Evolutionary conservation across 2,888 invertebrate species (phyloP).

Genomic region (Quadroppia sp.): DNA sequence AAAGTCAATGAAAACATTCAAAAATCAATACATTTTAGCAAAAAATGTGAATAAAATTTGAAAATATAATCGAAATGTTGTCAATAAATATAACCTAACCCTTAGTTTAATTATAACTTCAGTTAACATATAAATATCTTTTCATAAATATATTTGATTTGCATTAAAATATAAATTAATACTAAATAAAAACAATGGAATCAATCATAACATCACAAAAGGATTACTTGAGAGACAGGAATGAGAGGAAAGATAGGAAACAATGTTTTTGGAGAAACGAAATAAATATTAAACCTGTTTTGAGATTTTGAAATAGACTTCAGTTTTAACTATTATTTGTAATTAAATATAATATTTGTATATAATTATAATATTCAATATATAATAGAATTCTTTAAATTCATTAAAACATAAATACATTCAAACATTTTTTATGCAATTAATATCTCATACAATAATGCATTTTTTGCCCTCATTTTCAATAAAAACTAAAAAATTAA

Average conservation of each 20-base stretch:
- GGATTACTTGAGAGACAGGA: not conserved
- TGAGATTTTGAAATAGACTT: slow-evolving; percentile 1
- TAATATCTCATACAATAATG: not conserved
- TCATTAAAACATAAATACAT: slow-evolving; percentile 11
- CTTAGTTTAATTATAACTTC: no score
- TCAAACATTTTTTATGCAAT: slow-evolving; percentile 7
- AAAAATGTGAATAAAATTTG: slow-evolving; percentile 24
- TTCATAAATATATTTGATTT: not conserved
- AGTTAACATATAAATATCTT: slow-evolving; percentile 4
- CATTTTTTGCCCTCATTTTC: slow-evolving; percentile 14
- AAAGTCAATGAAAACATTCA: slow-evolving; percentile 24
- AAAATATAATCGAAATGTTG: slow-evolving; percentile 16
- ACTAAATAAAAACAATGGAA: slow-evolving; percentile 12
- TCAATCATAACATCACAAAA: slow-evolving; percentile 8
- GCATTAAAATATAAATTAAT: slow-evolving; percentile 7
- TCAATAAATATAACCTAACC: slow-evolving; percentile 12
- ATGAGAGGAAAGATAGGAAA: no score
- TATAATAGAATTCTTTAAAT: not conserved
- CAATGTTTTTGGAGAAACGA: no score
- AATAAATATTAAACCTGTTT: no score
- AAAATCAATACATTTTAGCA: slow-evolving; percentile 8
- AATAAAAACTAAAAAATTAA: slow-evolving; percentile 13
- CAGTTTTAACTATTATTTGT: not conserved
- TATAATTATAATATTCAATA: not conserved
- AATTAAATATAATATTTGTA: not conserved